Evolutionary conservation across 2,888 invertebrate genomes (phyloP), one percentile per base, ranked within the genome.

Genomic region (Plebejus melissa): DNA sequence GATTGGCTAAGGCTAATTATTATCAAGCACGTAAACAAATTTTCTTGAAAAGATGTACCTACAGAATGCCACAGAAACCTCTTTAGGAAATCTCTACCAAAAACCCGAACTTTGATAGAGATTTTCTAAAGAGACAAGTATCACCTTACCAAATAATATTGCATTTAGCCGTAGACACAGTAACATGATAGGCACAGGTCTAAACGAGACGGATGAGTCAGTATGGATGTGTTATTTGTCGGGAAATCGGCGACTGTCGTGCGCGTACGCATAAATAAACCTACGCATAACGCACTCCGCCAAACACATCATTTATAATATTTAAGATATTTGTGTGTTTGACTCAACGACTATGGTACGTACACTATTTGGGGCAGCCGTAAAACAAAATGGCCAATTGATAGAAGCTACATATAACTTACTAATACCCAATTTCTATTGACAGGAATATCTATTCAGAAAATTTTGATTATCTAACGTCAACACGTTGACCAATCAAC

Each of bases 201-300:
- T 50, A 50, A 72, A 54, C 72, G 13, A 54, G 50, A 50, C 72
- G 28, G 32, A 54, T 72, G 72, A 72, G 72, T 72, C 72, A 72
- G 72, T 54, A 28, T 46, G 22, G 22, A 11, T 28, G 22, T 50
- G 28, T 13, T 54, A 54, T 28, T 72, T 54, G 72, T 72, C 28
- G 7, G 60, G 69, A 72, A 46, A 75, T 32, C 36, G 70, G 50
- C 58, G 70, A 70, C 54, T 69, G 36, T 69, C 75, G 74, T 77
- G 77, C 69, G 74, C 74, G 50, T 69, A 58, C 77, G 72, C 76
- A 75, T 72, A 54, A 72, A 72, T 72, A 72, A 72, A 72, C 72
- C 41, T 65, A 65, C 65, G 65, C 65, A 36, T 22, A 46, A 71
- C 71, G 46, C 71, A 46, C 41, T 28, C 16, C 50, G 16, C 38